Base-by-base conservation (phyloP, 2,797 vertebrate genomes). In the Hozukius guyotensis region DNA sequence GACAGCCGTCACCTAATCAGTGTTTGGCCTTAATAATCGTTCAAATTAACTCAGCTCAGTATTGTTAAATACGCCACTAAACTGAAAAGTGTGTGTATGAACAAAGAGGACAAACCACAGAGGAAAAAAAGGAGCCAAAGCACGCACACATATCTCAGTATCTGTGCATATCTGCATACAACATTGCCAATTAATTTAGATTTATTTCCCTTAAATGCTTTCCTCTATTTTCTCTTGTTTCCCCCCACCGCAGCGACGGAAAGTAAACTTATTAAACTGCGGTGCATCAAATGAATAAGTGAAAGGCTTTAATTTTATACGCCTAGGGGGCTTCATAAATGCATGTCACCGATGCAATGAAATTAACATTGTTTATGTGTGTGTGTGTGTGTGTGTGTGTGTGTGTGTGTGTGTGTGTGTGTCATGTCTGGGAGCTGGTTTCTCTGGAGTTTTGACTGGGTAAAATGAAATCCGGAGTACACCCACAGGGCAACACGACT, bases 281-380 rank as follows among this genome's bases (percentile, higher is more conserved):
- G 92, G 83, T 86, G 93, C 93, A 92, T 93, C 90, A 95, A 93
- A 94, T 94, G 84, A 92, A 95, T 93, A 93, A 92, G 84, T 93
- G 78, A 92, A 93, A 91, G 86, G 78, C 77, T 93, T 89, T 92
- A 42, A 82, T 89, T 80, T 34, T 75, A 89, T 91, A 89, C 91
- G 89, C 88, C 91, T 90, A 77, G 78, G 85, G 90, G 94, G 88
- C 88, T 94, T 92, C 87, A 93, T 91, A 90, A 68, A 96, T 75
- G 84, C 83, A 77, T 80, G 88, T 86, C 84, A 90, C 75, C 82
- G 84, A 88, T 84, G 82, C 66, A 88, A 72, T 78, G 18, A 91
- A 92, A 92, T 91, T 56, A 94, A 92, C 91, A 89, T 75, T 87
- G 86, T 91, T 85, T 93, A 89, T 94, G 82, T 91, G 86, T 84